Percentiles rank a stretch among this genome's conserved stretches.
phyloP scores from a whole-genome alignment of 2,113 vertebrate genomes.

The Corythornis madagascariensis region DNA sequence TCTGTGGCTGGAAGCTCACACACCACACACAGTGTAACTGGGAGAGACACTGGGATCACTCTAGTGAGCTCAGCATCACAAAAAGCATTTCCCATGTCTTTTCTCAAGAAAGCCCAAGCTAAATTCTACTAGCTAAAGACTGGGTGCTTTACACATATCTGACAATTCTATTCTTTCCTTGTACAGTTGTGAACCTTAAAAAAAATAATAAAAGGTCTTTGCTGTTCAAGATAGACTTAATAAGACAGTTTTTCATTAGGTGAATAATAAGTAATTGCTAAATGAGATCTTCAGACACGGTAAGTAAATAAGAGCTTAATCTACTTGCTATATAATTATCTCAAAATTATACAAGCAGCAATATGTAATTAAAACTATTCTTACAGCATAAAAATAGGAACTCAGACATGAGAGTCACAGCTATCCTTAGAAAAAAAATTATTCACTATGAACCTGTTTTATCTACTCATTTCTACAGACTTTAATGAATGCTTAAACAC shows the following conservation, averaged over 20 bases:
- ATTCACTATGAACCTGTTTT: neutral
- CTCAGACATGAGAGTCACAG: neutral
- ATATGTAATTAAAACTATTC: constrained; percentile 25
- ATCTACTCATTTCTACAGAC: neutral
- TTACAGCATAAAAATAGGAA: constrained; percentile 7
- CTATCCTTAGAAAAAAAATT: neutral
- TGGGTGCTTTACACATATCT: neutral
- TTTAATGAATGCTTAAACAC: neutral
- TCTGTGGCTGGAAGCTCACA: neutral
- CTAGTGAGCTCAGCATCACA: neutral
- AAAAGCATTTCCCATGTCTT: neutral
- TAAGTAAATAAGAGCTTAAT: constrained; percentile 37
- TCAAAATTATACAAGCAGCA: neutral
- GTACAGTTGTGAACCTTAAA: neutral
- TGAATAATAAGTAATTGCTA: constrained; percentile 45
- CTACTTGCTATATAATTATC: constrained; percentile 15
- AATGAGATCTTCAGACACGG: constrained; percentile 4
- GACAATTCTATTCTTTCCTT: neutral
- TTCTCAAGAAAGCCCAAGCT: neutral
- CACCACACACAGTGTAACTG: no score
- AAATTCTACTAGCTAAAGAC: neutral
- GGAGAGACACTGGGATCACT: neutral
- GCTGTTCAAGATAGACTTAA: neutral
- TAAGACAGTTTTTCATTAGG: neutral
- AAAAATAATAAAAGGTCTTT: neutral